Evolutionary conservation across 37 sponge, comb jelly and placozoan species (phyloP).

Genomic region (Cliona cf. orientalis): DNA sequence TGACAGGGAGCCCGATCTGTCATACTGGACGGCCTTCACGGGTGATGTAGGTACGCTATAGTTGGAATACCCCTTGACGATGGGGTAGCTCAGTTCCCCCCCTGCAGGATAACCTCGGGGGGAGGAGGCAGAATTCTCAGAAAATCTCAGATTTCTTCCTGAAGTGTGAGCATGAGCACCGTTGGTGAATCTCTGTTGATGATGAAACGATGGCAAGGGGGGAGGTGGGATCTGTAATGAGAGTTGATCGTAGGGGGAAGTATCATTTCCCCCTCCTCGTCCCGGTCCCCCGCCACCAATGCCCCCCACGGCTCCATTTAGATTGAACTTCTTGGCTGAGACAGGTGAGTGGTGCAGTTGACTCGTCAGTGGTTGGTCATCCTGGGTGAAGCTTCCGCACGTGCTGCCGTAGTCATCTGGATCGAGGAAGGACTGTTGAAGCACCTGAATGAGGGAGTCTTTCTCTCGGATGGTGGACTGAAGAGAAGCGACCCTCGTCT

Average conservation of each 20-base stretch:
- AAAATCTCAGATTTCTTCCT: no score
- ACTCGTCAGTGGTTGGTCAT: background rate
- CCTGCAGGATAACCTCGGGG: no score
- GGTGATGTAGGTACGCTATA: background rate
- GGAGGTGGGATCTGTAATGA: background rate
- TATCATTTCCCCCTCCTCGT: no score
- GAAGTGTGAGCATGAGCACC: no score
- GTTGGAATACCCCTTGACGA: background rate
- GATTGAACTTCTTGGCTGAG: background rate
- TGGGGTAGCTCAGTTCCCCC: no score
- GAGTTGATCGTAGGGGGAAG: background rate
- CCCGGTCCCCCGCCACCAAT: background rate
- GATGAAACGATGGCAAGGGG: background rate
- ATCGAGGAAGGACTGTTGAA: constrained; percentile 64
- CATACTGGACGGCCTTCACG: background rate
- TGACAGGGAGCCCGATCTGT: background rate
- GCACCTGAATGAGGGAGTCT: constrained; percentile 60
- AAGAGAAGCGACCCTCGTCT: constrained; percentile 31
- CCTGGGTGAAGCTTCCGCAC: background rate
- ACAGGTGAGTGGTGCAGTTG: background rate
- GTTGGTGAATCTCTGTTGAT: no score
- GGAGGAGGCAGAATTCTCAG: no score
- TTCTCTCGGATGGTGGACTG: constrained; percentile 62
- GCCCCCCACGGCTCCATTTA: background rate
- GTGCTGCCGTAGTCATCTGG: constrained; percentile 23